Conservation (phyloP, 2,888 invertebrate genomes). For the Eurois occulta region DNA sequence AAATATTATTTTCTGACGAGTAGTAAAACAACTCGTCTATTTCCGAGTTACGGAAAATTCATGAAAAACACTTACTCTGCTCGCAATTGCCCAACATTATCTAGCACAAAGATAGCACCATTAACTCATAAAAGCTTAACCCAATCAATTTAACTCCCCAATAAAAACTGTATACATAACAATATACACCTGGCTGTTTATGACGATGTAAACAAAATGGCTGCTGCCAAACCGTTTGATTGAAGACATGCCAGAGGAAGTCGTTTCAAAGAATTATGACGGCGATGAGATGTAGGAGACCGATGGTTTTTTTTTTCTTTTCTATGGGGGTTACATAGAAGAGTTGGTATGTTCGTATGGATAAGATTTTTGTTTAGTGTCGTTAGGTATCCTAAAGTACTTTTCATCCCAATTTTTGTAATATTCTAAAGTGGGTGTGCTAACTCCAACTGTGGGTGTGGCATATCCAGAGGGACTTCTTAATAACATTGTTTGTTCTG, state of each 20-base stretch:
- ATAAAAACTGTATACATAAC: slow-evolving; percentile 48
- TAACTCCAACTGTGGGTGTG: too few relatives aligned
- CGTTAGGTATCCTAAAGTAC: neutral
- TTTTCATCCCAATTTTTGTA: neutral
- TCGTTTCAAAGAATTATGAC: slow-evolving; percentile 48
- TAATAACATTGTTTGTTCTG: too few relatives aligned
- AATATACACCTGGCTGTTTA: slow-evolving; percentile 52
- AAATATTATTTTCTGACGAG: too few relatives aligned
- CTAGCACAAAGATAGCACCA: slow-evolving; percentile 26
- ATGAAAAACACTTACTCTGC: neutral
- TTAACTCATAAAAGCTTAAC: slow-evolving; percentile 40
- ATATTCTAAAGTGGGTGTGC: too few relatives aligned
- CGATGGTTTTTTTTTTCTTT: slow-evolving; percentile 35
- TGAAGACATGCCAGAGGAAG: slow-evolving; percentile 58
- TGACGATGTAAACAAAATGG: slow-evolving; percentile 42
- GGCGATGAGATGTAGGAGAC: slow-evolving; percentile 24
- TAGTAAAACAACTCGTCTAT: neutral
- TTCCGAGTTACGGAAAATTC: neutral
- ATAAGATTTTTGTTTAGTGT: neutral
- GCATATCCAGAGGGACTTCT: too few relatives aligned
- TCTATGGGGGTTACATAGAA: neutral
- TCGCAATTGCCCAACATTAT: neutral
- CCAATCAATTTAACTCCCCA: slow-evolving; percentile 44
- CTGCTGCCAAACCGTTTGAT: slow-evolving; percentile 43
- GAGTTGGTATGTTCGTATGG: neutral